Evolutionary conservation across 1,140 invertebrate genomes (phyloP), one percentile per base, ranked within the genome.

Genomic region (Sycophila sp.): DNA sequence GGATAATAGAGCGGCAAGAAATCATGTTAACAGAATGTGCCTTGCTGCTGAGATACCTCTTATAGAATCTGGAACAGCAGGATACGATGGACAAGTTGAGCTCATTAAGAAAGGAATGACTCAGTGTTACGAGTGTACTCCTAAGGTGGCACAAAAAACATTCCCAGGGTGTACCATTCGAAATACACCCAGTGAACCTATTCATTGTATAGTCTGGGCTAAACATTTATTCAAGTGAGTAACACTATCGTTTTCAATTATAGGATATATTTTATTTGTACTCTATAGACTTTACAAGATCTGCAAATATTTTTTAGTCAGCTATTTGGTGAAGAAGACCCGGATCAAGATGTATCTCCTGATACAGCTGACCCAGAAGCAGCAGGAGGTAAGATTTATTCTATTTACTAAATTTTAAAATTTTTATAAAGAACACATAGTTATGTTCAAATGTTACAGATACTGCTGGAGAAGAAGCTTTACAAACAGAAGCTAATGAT

Each of bases 141-240:
- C 96, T 0, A 97, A 98, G 85, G 91, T 94, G 34, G 88, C 92
- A 49, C 94, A 97, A 79, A 98, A 97, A 85, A 94, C 94, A 11
- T 99, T 93, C 86, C 97, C 98, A 2, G 96, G 96, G 2, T 99
- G 98, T 85, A 99, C 98, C 0, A 99, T 99, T 75, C 89, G 98
- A 53, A 99, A 99, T 81, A 99, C 98, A 5, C 98, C 98, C n/a
- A 98, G 97, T 13, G 97, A 99, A 83, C 95, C 96, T 0, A 98
- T 99, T 76, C 98, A 99, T 85, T 99, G 98, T 82, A 97, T 99
- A 77, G 96, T 99, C 3, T 99, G 98, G 98, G 94, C 97, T 0
- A 99, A 99, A 84, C 96, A 98, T 90, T 89, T 99, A 15, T 99
- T 99, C 83, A 99, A 99, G 94, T 96, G 88, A 89, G 90, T 87